Evolutionary conservation across 2,797 vertebrate genomes (phyloP).

Genomic region (Pseudochaenichthys georgianus): DNA sequence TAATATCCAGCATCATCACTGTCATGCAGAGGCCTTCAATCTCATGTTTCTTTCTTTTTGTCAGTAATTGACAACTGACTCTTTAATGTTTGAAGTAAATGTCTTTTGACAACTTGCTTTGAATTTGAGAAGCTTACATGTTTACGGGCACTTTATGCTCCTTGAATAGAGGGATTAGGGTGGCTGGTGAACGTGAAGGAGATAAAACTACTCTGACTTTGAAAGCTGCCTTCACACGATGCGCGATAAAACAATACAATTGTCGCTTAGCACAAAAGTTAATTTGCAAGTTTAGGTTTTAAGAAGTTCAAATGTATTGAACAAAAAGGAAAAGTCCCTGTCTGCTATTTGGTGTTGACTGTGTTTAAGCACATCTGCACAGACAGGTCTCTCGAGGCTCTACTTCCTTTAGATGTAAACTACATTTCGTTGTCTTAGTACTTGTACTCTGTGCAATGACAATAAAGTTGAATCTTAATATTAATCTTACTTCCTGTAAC

Average conservation of each 20-base stretch:
- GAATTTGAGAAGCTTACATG: slow-evolving; percentile 16
- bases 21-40: slow-evolving; percentile 29
- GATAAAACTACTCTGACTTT: neutral
- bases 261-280: too few species aligned
- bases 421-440: too few species aligned
- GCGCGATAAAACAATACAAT: too few species aligned
- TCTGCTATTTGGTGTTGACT: too few species aligned
- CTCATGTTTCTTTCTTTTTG: slow-evolving; percentile 1
- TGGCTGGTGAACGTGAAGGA: neutral
- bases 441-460: too few species aligned
- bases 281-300: too few species aligned
- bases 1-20: slow-evolving; percentile 43
- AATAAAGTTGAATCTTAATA: too few species aligned
- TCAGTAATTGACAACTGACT: slow-evolving; percentile 23
- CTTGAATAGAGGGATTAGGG: neutral
- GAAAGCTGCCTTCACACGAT: neutral
- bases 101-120: slow-evolving; percentile 19
- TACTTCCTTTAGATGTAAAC: neutral
- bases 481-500: too few species aligned
- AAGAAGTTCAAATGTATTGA: too few species aligned
- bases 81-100: slow-evolving; percentile 17
- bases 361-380: too few species aligned
- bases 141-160: neutral
- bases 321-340: too few species aligned
- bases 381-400: neutral